Evolutionary conservation across 2,113 vertebrate genomes (phyloP).

Genomic region (Coptodon rendalli): DNA sequence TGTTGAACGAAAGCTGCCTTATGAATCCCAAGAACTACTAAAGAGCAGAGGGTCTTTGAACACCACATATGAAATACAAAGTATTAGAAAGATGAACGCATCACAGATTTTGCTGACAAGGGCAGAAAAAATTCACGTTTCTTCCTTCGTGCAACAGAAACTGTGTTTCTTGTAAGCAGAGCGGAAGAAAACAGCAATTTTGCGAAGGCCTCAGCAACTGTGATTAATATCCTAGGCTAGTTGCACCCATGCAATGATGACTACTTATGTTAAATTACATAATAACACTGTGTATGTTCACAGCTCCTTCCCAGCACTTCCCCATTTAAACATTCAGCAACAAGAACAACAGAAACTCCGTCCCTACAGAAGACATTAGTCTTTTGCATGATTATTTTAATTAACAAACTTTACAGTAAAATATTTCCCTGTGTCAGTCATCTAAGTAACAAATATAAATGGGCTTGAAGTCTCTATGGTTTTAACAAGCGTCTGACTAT

Average conservation of each 20-base stretch:
- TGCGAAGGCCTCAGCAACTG: slow-evolving; percentile 10
- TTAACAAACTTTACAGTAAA: not conserved
- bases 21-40: not conserved
- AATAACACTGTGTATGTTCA: not conserved
- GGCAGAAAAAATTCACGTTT: slow-evolving; percentile 1
- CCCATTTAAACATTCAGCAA: not conserved
- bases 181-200: slow-evolving; percentile 6
- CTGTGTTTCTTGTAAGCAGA: not conserved
- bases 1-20: slow-evolving; percentile 6
- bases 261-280: slow-evolving; percentile 30
- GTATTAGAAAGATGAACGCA: not conserved
- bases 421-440: not conserved
- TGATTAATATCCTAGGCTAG: slow-evolving; percentile 6
- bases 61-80: not conserved
- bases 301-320: slow-evolving; percentile 5
- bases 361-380: not conserved
- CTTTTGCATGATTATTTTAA: not conserved
- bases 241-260: not conserved
- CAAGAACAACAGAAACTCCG: not conserved
- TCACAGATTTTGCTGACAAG: slow-evolving; percentile 27
- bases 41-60: not conserved
- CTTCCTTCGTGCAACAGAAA: not conserved
- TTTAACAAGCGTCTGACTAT: not conserved
- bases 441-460: not conserved
- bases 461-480: not conserved